phyloP scores from a whole-genome alignment of 1,140 invertebrate species.

The Zaprionus inermis region DNA sequence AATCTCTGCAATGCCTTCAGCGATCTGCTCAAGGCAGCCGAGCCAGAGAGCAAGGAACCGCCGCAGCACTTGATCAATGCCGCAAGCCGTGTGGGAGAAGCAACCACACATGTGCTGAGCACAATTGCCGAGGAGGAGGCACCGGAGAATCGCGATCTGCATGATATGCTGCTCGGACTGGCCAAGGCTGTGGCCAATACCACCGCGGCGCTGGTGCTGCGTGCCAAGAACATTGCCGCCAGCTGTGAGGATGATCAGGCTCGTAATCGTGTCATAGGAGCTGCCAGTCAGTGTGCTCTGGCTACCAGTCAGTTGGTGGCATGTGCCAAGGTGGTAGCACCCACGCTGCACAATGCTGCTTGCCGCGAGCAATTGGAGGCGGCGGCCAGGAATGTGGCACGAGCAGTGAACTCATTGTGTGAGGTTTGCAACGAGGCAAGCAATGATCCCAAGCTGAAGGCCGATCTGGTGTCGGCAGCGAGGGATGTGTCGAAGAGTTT shows the following conservation, averaged over 20 bases:
- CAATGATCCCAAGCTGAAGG: conserved; percentile 88
- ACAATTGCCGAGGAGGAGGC: conserved; percentile 97
- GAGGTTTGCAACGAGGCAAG: conserved; percentile 91
- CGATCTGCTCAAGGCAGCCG: conserved; percentile 96
- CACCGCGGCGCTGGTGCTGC: conserved; percentile 96
- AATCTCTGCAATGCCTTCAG: conserved; percentile 97
- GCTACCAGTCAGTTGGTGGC: conserved; percentile 99
- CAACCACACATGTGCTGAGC: conserved; percentile 96
- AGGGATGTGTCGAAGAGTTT: conserved; percentile 95
- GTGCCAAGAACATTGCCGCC: conserved; percentile 96
- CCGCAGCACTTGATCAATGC: conserved; percentile 96
- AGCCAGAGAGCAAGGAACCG: conserved; percentile 96
- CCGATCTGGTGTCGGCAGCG: conserved; percentile 93
- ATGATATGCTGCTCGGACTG: conserved; percentile 94
- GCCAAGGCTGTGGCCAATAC: conserved; percentile 98
- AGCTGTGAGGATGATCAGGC: conserved; percentile 91
- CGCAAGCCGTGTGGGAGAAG: conserved; percentile 97
- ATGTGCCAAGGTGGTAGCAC: conserved; percentile 97
- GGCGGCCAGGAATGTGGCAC: conserved; percentile 96
- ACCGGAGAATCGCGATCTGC: conserved; percentile 90
- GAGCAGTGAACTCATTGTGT: conserved; percentile 96
- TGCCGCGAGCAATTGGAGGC: conserved; percentile 97
- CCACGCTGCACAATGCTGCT: conserved; percentile 93
- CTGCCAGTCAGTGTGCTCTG: conserved; percentile 97
- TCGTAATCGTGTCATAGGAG: conserved; percentile 95